Evolutionary conservation across 2,113 vertebrate genomes (phyloP).

Genomic region (Antechinus stuartii): DNA sequence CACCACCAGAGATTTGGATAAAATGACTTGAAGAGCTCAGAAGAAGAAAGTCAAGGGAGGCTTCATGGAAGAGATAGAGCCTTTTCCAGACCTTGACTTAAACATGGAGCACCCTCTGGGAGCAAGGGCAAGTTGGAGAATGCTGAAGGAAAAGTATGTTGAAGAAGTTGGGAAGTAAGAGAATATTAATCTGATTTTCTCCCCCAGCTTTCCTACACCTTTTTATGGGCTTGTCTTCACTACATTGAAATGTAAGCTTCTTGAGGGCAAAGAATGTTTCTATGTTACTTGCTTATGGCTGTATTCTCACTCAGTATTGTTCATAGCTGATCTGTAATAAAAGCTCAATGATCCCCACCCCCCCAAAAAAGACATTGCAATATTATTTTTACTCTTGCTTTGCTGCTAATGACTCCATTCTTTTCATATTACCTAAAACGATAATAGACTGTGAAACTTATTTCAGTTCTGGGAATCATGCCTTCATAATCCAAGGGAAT

Average conservation of each 20-base stretch:
- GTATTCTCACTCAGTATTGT: neutral
- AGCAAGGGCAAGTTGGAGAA: neutral
- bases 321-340: constrained; percentile 88
- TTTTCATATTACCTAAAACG: constrained; percentile 97
- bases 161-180: neutral
- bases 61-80: neutral
- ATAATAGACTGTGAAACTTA: constrained; percentile 96
- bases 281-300: neutral
- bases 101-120: neutral
- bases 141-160: neutral
- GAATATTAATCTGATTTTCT: neutral
- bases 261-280: too few species aligned
- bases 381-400: constrained; percentile 96
- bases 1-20: too few species aligned
- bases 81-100: neutral
- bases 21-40: neutral
- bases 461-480: constrained; percentile 96
- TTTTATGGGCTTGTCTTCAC: neutral
- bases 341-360: constrained; percentile 92
- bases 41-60: neutral
- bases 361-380: constrained; percentile 91
- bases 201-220: neutral
- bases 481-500: constrained; percentile 98
- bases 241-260: neutral
- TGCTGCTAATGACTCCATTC: constrained; percentile 97